Percentiles rank a stretch among this genome's conserved stretches.
Conservation (phyloP, 92 coral and sea anemone genomes). For the Zoanthus solanderi region DNA sequence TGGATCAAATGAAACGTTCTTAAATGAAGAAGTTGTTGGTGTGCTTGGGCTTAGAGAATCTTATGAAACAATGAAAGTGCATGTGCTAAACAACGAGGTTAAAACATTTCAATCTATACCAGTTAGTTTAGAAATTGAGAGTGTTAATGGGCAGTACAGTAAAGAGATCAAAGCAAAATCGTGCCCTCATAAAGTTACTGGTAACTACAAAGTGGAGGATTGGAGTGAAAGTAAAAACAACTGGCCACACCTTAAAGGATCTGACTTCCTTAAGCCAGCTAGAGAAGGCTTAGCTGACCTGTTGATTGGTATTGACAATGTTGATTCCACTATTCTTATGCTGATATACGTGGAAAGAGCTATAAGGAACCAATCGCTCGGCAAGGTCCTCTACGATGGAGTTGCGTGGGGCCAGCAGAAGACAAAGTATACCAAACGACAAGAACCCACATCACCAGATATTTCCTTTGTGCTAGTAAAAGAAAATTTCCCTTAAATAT, state of each 20-base stretch:
- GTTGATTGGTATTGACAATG: slow-evolving; percentile 64
- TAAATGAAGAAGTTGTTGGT: slow-evolving; percentile 4
- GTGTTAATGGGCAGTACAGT: slow-evolving; percentile 61
- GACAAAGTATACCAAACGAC: too few relatives aligned
- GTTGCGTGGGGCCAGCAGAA: neutral
- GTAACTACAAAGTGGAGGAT: slow-evolving; percentile 56
- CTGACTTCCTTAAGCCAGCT: too few relatives aligned
- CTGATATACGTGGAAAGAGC: too few relatives aligned
- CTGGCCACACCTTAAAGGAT: too few relatives aligned
- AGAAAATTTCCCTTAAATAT: neutral
- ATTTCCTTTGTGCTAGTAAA: slow-evolving; percentile 23
- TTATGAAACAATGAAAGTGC: slow-evolving; percentile 66
- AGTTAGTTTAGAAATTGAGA: slow-evolving; percentile 58
- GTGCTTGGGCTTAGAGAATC: slow-evolving; percentile 17
- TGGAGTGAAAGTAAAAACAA: too few relatives aligned
- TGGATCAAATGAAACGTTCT: too few relatives aligned
- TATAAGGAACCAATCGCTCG: slow-evolving; percentile 64
- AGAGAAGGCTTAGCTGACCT: slow-evolving; percentile 68
- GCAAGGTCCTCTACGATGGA: slow-evolving; percentile 78
- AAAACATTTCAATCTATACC: slow-evolving; percentile 77
- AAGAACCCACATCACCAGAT: neutral
- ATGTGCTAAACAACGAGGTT: slow-evolving; percentile 71
- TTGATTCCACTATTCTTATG: slow-evolving; percentile 66
- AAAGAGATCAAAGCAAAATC: neutral
- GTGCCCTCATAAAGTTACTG: slow-evolving; percentile 3